Conservation (phyloP, 2,113 vertebrate genomes). For the Macrotis lagotis region DNA sequence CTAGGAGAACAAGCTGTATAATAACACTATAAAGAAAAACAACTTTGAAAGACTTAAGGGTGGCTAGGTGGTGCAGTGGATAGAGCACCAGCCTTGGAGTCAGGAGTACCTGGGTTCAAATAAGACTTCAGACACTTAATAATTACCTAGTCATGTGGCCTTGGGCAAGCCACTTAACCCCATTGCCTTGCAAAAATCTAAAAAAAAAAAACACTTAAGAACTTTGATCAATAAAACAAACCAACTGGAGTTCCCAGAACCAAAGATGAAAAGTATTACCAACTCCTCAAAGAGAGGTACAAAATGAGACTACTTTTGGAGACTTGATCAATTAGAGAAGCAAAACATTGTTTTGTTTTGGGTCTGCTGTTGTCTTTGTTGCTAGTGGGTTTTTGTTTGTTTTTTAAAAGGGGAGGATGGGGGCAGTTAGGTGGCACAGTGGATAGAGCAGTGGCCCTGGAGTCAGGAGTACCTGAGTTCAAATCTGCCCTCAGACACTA, state of each 20-base stretch:
- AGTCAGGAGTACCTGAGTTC: no score
- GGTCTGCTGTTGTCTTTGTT: neutral
- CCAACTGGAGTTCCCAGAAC: neutral
- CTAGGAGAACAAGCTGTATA: neutral
- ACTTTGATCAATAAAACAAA: neutral
- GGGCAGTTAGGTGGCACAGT: no score
- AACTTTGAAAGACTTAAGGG: neutral
- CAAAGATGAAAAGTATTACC: neutral
- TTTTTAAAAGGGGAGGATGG: neutral
- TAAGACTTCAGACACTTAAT: no score
- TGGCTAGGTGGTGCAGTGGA: no score
- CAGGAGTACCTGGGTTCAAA: no score
- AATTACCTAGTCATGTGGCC: no score
- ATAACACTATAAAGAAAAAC: neutral
- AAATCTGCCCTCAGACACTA: no score
- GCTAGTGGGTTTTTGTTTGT: neutral
- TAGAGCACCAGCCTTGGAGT: no score
- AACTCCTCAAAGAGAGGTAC: neutral
- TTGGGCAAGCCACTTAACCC: no score
- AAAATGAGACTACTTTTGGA: neutral
- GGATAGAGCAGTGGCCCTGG: no score
- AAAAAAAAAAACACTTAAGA: neutral
- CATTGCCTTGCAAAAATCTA: no score
- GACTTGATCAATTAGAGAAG: neutral
- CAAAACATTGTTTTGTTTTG: neutral